phyloP scores from a whole-genome alignment of 2,113 vertebrate genomes.

The Cichladusa arquata region DNA sequence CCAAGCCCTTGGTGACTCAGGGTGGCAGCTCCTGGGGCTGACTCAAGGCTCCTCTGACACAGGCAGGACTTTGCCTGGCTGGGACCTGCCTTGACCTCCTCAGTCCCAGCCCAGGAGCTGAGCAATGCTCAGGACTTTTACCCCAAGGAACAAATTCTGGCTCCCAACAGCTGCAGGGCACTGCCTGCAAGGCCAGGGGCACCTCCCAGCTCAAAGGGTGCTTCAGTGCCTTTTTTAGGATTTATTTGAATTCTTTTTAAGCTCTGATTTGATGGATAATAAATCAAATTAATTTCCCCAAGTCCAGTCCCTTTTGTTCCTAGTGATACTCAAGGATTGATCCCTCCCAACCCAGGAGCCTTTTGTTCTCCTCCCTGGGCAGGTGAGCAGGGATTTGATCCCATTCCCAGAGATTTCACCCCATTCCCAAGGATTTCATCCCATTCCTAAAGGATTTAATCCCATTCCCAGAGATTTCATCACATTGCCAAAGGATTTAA shows the following conservation, averaged over 20 bases:
- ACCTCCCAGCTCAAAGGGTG: background rate
- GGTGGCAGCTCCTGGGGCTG: background rate
- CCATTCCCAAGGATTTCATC: background rate
- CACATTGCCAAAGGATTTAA: no score
- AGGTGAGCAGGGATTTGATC: no score
- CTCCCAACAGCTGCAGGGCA: background rate
- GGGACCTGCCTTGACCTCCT: background rate
- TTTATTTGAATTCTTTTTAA: background rate
- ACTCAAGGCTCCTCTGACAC: background rate
- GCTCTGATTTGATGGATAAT: background rate
- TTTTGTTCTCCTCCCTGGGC: no score
- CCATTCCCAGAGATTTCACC: background rate
- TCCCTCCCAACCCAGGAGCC: no score
- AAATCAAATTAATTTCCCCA: background rate
- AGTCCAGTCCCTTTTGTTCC: no score
- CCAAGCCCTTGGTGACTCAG: background rate
- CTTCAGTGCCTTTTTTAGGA: background rate
- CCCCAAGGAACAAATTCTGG: background rate
- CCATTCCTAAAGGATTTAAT: background rate
- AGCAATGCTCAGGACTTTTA: background rate
- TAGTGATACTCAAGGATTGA: background rate
- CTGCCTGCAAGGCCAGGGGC: background rate
- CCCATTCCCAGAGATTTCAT: background rate
- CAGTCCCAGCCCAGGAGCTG: fast-evolving
- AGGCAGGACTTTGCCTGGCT: background rate